Evolutionary conservation across 64 coral and sea anemone genomes (phyloP).

Genomic region (Actinia equina): DNA sequence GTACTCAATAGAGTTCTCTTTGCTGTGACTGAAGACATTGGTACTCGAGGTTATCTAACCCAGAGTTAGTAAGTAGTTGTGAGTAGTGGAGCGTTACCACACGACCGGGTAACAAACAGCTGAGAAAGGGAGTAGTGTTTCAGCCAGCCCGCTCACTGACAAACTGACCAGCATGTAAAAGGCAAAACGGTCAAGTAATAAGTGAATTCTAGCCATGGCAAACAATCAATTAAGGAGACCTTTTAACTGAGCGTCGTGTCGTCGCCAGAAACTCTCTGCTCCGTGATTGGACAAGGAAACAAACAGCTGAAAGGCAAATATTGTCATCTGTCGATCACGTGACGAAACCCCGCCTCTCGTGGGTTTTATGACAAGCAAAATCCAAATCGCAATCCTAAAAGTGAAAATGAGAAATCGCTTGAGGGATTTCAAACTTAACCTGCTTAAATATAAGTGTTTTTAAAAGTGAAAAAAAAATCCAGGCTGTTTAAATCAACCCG

Average conservation of each 20-base stretch:
- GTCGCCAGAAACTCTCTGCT: constrained; percentile 65
- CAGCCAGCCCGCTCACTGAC: constrained; percentile 14
- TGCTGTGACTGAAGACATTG: constrained; percentile 32
- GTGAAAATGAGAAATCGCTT: not conserved
- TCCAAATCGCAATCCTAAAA: not conserved
- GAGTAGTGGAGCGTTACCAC: not conserved
- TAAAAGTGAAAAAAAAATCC: not conserved
- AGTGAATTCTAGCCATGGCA: constrained; percentile 87
- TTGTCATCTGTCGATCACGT: constrained; percentile 83
- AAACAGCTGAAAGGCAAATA: constrained; percentile 62
- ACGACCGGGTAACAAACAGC: constrained; percentile 1
- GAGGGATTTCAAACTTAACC: not conserved
- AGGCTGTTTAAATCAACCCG: constrained; percentile 40
- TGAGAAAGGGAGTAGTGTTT: constrained; percentile 9
- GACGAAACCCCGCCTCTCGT: constrained; percentile 20
- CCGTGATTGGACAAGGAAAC: constrained; percentile 55
- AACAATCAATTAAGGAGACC: constrained; percentile 98
- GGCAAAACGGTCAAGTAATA: constrained; percentile 61
- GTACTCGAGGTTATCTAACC: constrained; percentile 3
- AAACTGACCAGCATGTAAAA: constrained; percentile 24
- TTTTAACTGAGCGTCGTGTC: constrained; percentile 97
- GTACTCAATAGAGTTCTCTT: constrained; percentile 41
- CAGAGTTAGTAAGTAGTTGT: not conserved
- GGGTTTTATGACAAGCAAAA: constrained; percentile 5
- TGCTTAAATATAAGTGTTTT: not conserved